phyloP scores from a whole-genome alignment of 92 coral and sea anemone species.

The Scolanthus callimorphus region DNA sequence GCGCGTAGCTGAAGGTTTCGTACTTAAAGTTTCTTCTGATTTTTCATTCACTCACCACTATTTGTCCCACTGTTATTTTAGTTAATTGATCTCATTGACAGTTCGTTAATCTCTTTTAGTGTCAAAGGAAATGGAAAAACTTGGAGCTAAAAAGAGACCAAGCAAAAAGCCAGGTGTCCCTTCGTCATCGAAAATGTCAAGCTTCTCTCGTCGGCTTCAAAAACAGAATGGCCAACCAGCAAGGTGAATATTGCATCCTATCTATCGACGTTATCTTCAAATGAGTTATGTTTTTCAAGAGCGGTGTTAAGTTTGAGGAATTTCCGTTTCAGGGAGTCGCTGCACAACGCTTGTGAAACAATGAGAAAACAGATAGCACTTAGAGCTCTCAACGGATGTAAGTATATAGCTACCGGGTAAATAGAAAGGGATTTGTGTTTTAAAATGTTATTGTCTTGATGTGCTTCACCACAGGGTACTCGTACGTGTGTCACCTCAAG shows the following conservation, averaged over 20 bases:
- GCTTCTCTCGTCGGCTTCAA: slow-evolving; percentile 53
- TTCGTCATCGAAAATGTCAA: slow-evolving; percentile 27
- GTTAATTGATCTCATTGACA: background rate
- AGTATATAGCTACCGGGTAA: slow-evolving; percentile 44
- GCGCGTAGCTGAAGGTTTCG: no score
- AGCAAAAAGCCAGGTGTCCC: slow-evolving; percentile 49
- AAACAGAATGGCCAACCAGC: slow-evolving; percentile 62
- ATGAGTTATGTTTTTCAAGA: no score
- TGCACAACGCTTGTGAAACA: slow-evolving; percentile 90
- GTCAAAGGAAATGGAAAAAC: slow-evolving; percentile 71
- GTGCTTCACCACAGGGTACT: slow-evolving; percentile 54
- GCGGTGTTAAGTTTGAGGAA: no score
- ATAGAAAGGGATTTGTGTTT: slow-evolving; percentile 3
- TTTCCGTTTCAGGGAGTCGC: slow-evolving; percentile 51
- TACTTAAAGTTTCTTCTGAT: no score
- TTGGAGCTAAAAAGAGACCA: slow-evolving; percentile 38
- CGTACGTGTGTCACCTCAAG: slow-evolving; percentile 84
- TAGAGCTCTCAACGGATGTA: slow-evolving; percentile 95
- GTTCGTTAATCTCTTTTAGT: slow-evolving; percentile 21
- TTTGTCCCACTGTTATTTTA: background rate
- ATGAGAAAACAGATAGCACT: slow-evolving; percentile 85
- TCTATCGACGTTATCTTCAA: no score
- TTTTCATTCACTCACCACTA: no score
- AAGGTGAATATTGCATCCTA: no score
- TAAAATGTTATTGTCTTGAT: background rate